Base-by-base conservation (phyloP, 30 jellyfish, hydroid and myxozoan genomes). In the Cassiopea xamachana region DNA sequence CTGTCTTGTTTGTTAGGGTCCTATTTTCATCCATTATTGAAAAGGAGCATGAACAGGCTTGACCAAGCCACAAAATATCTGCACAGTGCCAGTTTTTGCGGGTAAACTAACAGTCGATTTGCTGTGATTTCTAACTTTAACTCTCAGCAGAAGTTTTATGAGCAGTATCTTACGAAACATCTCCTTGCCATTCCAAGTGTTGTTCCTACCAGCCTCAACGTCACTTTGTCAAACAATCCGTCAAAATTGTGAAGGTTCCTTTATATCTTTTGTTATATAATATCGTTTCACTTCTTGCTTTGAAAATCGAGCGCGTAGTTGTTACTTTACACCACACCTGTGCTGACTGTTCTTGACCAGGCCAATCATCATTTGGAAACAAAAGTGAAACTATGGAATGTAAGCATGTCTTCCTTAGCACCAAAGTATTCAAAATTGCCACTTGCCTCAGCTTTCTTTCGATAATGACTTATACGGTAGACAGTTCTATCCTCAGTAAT, bases 1-100 rank as follows among this genome's bases (percentile, higher is more conserved):
- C 46, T 49, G 87, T 89, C 12, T 60, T 67, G 78, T 74, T 85
- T 47, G 70, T 16, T 6, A 44, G 12, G 68, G 82, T 82, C 2
- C 45, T 43, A 67, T 82, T 82, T 4, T 45, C 70, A 47, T 49
- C 71, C 83, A 78, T 78, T 27, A 64, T 59, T 6, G 69, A 59
- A 27, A 27, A 27, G 39, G 39, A 27, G 39, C 39, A 27, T 27
- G 39, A 27, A 27, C 39, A 27, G 39, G 39, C 39, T 27, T 27
- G 39, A 27, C 39, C 39, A 27, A 27, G 39, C 39, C 39, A 27
- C 39, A 27, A 27, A 27, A 27, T 27, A 27, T 27, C 39, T 27
- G 39, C 39, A 27, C 39, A 27, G 39, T 27, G 39, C 39, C 39
- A 27, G 39, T 27, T 27, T 27, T 27, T 27, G 39, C 39, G 39